These are phyloP conservation scores for Dunckerocampus dactyliophorus DNA, from an alignment of 2,113 vertebrate species.

Conservation along the genomic window DNA sequence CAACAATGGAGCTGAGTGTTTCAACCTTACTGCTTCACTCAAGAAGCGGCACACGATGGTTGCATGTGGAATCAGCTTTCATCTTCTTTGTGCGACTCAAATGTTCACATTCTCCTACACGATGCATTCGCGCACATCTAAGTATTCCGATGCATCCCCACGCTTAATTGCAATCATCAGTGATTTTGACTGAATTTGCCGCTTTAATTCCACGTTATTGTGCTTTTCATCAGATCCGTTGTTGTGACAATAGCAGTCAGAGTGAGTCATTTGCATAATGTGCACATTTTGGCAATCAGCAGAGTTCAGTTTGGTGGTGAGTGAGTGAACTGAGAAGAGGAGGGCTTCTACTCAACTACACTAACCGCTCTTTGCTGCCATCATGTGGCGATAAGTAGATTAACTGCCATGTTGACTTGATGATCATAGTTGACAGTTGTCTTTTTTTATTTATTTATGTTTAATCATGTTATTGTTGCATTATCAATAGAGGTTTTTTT, in stretches of 20 bases:
- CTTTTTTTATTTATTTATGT: no score
- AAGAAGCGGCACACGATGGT: constrained; percentile 1
- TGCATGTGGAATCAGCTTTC: constrained; percentile 9
- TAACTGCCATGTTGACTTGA: neutral
- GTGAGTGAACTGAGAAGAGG: constrained; percentile 10
- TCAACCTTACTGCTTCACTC: constrained; percentile 13
- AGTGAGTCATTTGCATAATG: neutral
- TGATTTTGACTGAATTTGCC: no score
- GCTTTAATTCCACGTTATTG: neutral
- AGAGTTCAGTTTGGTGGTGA: constrained; percentile 13
- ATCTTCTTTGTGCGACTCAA: neutral
- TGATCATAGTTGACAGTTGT: neutral
- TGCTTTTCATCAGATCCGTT: neutral
- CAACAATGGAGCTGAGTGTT: constrained; percentile 26
- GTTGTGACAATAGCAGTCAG: constrained; percentile 3
- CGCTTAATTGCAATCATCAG: no score
- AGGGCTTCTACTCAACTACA: constrained; percentile 1
- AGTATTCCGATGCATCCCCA: neutral
- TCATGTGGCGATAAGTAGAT: constrained; percentile 45
- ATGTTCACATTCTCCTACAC: neutral
- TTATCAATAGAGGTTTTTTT: no score
- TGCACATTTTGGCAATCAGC: constrained; percentile 1
- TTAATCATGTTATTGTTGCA: no score
- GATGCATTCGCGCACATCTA: neutral
- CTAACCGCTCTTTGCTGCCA: constrained; percentile 58